Conservation (phyloP, 2,113 vertebrate species). For the Arvicanthis niloticus region DNA sequence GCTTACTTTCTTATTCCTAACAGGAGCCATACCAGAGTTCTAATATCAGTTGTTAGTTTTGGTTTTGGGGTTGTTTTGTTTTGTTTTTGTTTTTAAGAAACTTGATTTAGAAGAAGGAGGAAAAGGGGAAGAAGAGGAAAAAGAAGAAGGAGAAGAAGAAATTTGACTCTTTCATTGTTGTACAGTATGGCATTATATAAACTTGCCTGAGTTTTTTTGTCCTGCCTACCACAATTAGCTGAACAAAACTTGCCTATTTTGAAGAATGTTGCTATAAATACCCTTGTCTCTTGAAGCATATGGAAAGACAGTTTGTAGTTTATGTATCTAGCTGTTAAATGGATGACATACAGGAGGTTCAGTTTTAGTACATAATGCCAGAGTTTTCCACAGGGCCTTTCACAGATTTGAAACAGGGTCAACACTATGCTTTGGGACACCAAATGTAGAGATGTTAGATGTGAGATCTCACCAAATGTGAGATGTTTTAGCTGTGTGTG, state of each 20-base stretch:
- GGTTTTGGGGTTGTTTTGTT: no score
- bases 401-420: not conserved
- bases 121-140: no score
- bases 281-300: not conserved
- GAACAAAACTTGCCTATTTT: not conserved
- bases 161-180: not conserved
- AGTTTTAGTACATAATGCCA: not conserved
- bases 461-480: rapidly evolving
- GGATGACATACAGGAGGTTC: not conserved
- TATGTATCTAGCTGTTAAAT: not conserved
- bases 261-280: not conserved
- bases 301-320: not conserved
- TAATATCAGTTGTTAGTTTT: not conserved
- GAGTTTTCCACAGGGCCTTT: constrained; percentile 33
- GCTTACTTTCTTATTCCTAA: not conserved
- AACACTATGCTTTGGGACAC: not conserved
- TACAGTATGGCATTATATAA: not conserved
- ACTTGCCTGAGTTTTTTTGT: not conserved
- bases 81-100: not conserved
- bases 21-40: not conserved
- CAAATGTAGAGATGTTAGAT: no score
- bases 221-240: not conserved
- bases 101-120: not conserved
- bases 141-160: not conserved
- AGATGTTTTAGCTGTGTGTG: not conserved